Conservation (phyloP, 1,140 invertebrate species). For the Amphibalanus amphitrite region DNA sequence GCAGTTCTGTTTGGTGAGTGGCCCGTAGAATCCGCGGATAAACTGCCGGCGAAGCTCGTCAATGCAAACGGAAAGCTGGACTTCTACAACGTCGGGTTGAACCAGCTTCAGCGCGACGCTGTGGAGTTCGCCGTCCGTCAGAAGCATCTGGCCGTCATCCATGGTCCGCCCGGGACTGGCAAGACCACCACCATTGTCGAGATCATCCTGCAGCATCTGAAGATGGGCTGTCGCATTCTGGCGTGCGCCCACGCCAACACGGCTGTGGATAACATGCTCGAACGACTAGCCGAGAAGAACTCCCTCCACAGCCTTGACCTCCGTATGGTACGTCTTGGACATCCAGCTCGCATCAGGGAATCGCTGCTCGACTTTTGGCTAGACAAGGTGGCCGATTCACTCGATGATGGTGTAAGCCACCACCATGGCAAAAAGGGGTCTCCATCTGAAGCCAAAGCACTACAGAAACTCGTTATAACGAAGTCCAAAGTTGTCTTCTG, state of each 20-base stretch:
- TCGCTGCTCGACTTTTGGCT: conserved; percentile 34
- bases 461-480: no score
- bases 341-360: conserved; percentile 36
- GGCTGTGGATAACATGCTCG: conserved; percentile 16
- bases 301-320: no score
- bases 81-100: no score
- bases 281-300: conserved; percentile 10
- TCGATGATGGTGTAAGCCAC: no score
- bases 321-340: conserved; percentile 37
- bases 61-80: conserved; percentile 23
- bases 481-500: conserved; percentile 26
- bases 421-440: no score
- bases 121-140: no score
- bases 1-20: background rate
- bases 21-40: background rate
- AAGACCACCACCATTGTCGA: conserved; percentile 86
- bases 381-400: conserved; percentile 15
- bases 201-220: conserved; percentile 46
- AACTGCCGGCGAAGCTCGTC: conserved; percentile 61
- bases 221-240: conserved; percentile 12
- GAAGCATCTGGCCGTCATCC: conserved; percentile 39
- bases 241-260: conserved; percentile 18
- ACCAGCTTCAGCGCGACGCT: no score
- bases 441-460: no score
- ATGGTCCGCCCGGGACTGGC: conserved; percentile 88